Base-by-base conservation (phyloP, 2,797 vertebrate genomes). In the Characodon lateralis region DNA sequence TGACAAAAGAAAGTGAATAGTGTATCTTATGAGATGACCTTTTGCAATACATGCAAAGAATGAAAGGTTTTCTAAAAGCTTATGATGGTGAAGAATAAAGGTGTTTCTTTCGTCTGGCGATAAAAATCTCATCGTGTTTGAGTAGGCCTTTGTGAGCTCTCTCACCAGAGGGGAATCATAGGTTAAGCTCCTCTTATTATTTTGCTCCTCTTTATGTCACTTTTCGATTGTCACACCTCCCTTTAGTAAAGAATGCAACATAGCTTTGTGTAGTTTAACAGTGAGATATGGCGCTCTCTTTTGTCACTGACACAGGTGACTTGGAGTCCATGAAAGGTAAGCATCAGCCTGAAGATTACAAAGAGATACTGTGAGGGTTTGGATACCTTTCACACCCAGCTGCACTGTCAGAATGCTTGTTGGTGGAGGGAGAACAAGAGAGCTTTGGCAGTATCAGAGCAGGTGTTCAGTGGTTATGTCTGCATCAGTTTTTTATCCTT, bases 61-160 rank as follows among this genome's bases (percentile, higher is more conserved):
- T 35, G 5, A 73, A 78, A 5, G 74, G 31, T 35, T 35, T 35
- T 35, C 31, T 35, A 35, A 35, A 48, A 39, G 55, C 66, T 69
- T 22, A 79, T 51, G 43, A 82, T 76, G 73, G 81, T 13, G 58
- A 78, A 71, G 78, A 72, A 87, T 70, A 69, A 65, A 84, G 82
- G 76, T 24, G 24, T 70, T 53, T 43, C 55, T 24, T 59, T 72
- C 79, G 78, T 78, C 66, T 75, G 66, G 71, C 83, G 81, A 90
- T 89, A 87, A 85, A 63, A 82, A 90, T 91, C 89, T 88, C 76
- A 68, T 85, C 68, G 75, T 88, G 74, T 84, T 86, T 51, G 18
- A 16, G 50, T 51, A 2, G 55, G 73, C 86, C 77, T 89, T 88
- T 84, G 77, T 88, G 53, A 75, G 46, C 81, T 74, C 78, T 77